Percentiles rank a stretch among this genome's conserved stretches.
phyloP scores from a whole-genome alignment of 2,888 invertebrate genomes.

The Venusia cambrica region DNA sequence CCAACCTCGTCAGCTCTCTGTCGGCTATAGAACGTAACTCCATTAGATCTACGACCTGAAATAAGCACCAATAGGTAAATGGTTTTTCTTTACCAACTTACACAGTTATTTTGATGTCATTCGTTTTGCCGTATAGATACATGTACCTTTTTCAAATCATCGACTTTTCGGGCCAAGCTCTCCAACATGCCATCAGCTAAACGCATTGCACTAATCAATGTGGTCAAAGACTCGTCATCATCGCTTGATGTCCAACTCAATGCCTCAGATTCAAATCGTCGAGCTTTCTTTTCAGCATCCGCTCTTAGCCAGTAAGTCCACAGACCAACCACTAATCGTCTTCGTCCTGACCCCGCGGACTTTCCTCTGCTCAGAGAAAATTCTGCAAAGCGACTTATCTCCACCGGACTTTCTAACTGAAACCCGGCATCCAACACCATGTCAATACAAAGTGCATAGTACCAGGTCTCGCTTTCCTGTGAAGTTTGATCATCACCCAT shows the following conservation, averaged over 20 bases:
- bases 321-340: constrained; percentile 56
- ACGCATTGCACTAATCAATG: constrained; percentile 57
- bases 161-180: constrained; percentile 67
- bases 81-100: background rate
- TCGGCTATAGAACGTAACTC: constrained; percentile 69
- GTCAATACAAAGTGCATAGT: constrained; percentile 81
- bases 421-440: constrained; percentile 80
- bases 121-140: too few relatives aligned
- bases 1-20: constrained; percentile 53
- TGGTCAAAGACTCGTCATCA: constrained; percentile 52
- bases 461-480: constrained; percentile 68
- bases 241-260: constrained; percentile 49
- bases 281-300: constrained; percentile 55
- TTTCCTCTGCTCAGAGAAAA: constrained; percentile 47
- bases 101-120: constrained; percentile 18
- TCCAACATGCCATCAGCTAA: constrained; percentile 71
- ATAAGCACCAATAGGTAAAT: constrained; percentile 1
- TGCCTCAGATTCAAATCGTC: constrained; percentile 64
- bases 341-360: constrained; percentile 44
- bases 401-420: constrained; percentile 67
- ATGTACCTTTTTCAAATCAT: constrained; percentile 69
- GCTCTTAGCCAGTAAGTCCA: constrained; percentile 71
- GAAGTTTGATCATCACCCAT: constrained; percentile 42
- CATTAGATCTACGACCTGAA: constrained; percentile 69
- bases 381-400: constrained; percentile 65